These are phyloP conservation scores for Apodemus speciosus DNA, from an alignment of 2,113 vertebrate genomes.

Conservation along the genomic window DNA sequence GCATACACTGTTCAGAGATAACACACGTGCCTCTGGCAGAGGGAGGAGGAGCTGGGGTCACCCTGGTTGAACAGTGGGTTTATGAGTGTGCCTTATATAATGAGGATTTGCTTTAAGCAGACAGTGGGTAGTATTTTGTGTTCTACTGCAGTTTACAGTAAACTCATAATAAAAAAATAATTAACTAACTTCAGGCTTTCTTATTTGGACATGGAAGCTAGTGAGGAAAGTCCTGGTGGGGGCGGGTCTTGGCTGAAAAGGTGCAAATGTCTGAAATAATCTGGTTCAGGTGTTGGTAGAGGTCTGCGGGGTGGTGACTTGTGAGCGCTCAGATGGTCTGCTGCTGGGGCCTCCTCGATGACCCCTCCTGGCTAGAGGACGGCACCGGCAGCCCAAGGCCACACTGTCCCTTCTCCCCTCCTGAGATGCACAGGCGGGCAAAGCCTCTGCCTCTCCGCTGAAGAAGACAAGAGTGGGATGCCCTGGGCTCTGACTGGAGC, in stretches of 20 bases:
- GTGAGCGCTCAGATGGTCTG: neutral
- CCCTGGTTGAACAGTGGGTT: neutral
- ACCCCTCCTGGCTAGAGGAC: neutral
- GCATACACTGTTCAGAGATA: neutral
- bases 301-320: neutral
- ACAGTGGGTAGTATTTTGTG: neutral
- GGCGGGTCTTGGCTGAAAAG: neutral
- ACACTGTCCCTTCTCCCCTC: neutral
- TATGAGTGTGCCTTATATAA: neutral
- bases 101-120: neutral
- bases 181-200: neutral
- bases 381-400: neutral
- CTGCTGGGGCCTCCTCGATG: no score
- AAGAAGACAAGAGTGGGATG: neutral
- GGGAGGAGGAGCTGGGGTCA: neutral
- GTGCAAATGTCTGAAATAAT: neutral
- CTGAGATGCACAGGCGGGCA: neutral
- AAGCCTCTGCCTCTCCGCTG: neutral
- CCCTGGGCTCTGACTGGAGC: neutral
- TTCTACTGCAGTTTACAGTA: neutral
- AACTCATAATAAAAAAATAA: constrained; percentile 20
- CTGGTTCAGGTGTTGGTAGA: neutral
- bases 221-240: neutral
- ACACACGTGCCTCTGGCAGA: neutral
- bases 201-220: neutral